Percentiles rank a stretch among this genome's conserved stretches.
Conservation (phyloP, 2,888 invertebrate species). For the Leptopilina syphax region DNA sequence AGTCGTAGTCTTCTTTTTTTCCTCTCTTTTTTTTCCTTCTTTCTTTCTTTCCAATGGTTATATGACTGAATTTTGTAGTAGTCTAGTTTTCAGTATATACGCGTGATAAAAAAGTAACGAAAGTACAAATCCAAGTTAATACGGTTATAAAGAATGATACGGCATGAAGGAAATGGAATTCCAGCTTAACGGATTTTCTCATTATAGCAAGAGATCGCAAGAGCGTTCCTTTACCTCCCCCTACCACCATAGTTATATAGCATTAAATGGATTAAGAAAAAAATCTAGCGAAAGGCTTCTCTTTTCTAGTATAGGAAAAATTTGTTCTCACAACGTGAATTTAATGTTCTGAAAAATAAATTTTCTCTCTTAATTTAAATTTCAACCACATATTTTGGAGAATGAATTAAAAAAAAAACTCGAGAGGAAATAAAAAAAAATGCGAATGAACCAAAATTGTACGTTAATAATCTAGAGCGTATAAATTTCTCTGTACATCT, state of each 20-base stretch:
- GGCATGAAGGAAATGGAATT: slow-evolving; percentile 16
- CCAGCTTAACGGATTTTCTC: slow-evolving; percentile 36
- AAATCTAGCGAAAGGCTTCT: slow-evolving; percentile 15
- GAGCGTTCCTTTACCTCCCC: slow-evolving; percentile 12
- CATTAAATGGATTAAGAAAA: slow-evolving; percentile 34
- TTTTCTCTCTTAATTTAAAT: background rate
- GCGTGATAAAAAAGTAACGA: slow-evolving; percentile 22
- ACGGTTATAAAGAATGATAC: slow-evolving; percentile 29
- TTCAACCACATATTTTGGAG: background rate
- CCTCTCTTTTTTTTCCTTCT: too few relatives aligned
- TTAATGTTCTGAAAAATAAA: slow-evolving; percentile 2
- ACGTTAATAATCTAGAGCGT: too few relatives aligned
- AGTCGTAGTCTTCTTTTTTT: background rate
- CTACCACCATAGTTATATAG: slow-evolving; percentile 12
- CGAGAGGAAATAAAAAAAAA: background rate
- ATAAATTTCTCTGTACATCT: too few relatives aligned
- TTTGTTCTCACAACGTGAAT: background rate
- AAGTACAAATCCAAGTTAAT: slow-evolving; percentile 35
- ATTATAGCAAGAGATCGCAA: slow-evolving; percentile 22
- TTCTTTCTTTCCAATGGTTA: background rate
- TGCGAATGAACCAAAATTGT: too few relatives aligned
- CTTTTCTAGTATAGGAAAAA: background rate
- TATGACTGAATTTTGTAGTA: background rate
- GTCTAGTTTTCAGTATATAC: slow-evolving; percentile 1
- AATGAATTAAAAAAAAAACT: background rate